phyloP scores from a whole-genome alignment of 2,797 vertebrate genomes.

The Lophius americanus region DNA sequence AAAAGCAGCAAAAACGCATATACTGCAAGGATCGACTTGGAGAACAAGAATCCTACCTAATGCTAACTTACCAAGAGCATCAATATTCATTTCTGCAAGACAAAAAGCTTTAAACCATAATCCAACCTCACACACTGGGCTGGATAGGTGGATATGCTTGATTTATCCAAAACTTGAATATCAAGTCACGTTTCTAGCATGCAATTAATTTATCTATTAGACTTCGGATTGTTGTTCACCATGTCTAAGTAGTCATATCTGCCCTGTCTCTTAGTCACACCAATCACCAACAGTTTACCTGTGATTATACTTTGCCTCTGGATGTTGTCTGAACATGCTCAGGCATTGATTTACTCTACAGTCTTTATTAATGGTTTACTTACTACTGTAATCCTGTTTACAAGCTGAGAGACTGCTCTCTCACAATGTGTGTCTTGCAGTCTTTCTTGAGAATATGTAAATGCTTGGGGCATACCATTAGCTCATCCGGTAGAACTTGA shows the following conservation, averaged over 20 bases:
- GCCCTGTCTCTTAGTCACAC: too few species aligned
- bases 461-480: too few species aligned
- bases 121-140: too few species aligned
- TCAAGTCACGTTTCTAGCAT: constrained; percentile 9
- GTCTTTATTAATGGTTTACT: neutral
- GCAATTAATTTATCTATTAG: constrained; percentile 27
- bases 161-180: too few species aligned
- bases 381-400: neutral
- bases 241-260: neutral
- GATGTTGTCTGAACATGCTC: constrained; percentile 15
- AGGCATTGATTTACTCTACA: neutral
- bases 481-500: too few species aligned
- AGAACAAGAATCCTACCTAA: too few species aligned
- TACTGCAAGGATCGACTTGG: too few species aligned
- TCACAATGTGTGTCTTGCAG: neutral
- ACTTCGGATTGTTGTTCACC: constrained; percentile 39
- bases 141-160: too few species aligned
- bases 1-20: too few species aligned
- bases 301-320: constrained; percentile 3
- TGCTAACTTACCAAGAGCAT: too few species aligned
- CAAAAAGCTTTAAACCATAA: too few species aligned
- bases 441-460: neutral
- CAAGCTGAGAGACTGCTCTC: neutral
- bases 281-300: constrained; percentile 10
- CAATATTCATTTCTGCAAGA: too few species aligned